phyloP scores from a whole-genome alignment of 2,797 vertebrate genomes.

The Enteromius mattozi region DNA sequence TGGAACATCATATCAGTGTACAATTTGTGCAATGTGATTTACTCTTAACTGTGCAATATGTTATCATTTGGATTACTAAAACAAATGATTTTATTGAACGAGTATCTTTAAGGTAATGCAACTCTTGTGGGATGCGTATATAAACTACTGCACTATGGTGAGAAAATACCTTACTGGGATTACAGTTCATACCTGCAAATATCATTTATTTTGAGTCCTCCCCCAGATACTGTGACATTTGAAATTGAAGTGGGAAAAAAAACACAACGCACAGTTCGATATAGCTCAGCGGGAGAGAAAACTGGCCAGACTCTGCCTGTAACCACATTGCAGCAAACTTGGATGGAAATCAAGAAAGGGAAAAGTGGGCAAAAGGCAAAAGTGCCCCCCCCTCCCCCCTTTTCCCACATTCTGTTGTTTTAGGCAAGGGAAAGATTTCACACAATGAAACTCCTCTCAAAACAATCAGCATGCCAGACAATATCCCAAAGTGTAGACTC shows the following conservation, averaged over 20 bases:
- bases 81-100: conserved; percentile 12
- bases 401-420: conserved; percentile 56
- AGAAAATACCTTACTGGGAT: conserved; percentile 37
- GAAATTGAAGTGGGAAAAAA: conserved; percentile 20
- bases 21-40: conserved; percentile 1
- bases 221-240: conserved; percentile 27
- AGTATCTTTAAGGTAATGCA: not conserved
- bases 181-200: conserved; percentile 35
- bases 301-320: not conserved
- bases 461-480: conserved; percentile 75
- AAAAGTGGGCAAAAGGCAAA: conserved; percentile 44
- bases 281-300: conserved; percentile 30
- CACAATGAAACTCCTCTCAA: conserved; percentile 63
- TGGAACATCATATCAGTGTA: not conserved
- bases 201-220: conserved; percentile 30
- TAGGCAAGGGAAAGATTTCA: conserved; percentile 60
- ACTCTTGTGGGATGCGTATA: conserved; percentile 32
- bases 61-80: not conserved
- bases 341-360: conserved; percentile 49
- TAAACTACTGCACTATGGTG: not conserved
- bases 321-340: conserved; percentile 46
- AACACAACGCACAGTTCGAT: conserved; percentile 16
- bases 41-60: not conserved
- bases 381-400: conserved; percentile 22
- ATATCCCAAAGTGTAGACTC: conserved; percentile 77